Base-by-base conservation (phyloP, 2,113 vertebrate genomes). In the Pholis gunnellus region DNA sequence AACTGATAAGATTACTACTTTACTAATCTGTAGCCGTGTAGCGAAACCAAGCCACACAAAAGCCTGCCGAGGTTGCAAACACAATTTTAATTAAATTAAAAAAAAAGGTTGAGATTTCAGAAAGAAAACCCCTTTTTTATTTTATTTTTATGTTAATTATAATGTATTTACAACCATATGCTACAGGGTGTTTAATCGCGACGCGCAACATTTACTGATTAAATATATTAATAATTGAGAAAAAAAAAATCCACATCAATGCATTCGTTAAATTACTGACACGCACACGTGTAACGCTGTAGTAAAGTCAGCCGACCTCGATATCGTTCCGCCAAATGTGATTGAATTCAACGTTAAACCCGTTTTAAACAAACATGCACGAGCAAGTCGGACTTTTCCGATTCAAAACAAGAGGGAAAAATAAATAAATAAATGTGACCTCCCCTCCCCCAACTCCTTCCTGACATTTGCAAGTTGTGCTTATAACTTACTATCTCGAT, bases 381-480 rank as follows among this genome's bases (percentile, higher is more conserved):
- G 7, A 20, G 25, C n/a, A 61, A 38, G 22, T 15, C 15, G 9
- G 54, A 77, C n/a, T 72, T 71, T 65, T 25, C 31, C 25, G 2
- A 42, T 42, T 54, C 56, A 69, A 75, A 83, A 73, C 78, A 40
- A 34, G 42, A 5, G 20, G 5, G 17, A 20, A 42, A 29, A 60
- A 67, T 27, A 75, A 72, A 84, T 68, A 78, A 60, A 60, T 60
- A 60, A 60, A 68, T 18, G 11, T 48, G 44, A 50, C 52, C 34
- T 69, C 82, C 87, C 84, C 87, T 86, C 88, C 89, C 91, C 88
- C 89, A 72, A 63, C 64, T 67, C 22, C 63, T 78, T 89, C 79
- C 85, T 81, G 73, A 84, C 50, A 77, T 71, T 40, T 63, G 54
- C 75, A 79, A 59, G 34, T 66, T 79, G 70, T 14, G 34, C 44